These are phyloP conservation scores for Cavia porcellus DNA, from an alignment of 2,113 vertebrate genomes.

Conservation along the genomic window DNA sequence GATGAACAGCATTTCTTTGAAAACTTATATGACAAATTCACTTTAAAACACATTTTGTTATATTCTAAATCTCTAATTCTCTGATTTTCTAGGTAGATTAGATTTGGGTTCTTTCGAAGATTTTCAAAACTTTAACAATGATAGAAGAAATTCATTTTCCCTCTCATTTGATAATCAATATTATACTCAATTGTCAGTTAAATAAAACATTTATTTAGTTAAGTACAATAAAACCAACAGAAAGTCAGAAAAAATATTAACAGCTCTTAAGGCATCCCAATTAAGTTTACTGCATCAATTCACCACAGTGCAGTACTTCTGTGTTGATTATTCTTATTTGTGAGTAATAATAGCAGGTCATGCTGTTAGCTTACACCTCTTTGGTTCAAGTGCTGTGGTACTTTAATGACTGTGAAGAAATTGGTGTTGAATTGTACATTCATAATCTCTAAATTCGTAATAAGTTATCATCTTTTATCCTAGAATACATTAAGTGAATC, in stretches of 20 bases:
- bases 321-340: conserved; percentile 34
- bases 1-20: conserved; percentile 70
- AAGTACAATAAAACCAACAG: not conserved
- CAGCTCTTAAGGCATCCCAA: not conserved
- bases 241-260: conserved; percentile 21
- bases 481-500: not conserved
- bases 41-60: not conserved
- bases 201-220: conserved; percentile 55
- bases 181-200: conserved; percentile 10
- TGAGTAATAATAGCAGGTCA: not conserved
- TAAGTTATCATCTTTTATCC: not conserved
- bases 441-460: not conserved
- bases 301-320: not conserved
- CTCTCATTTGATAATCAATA: not conserved
- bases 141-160: not conserved
- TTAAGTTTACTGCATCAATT: not conserved
- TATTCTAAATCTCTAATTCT: not conserved
- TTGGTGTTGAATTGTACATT: not conserved
- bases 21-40: conserved; percentile 54
- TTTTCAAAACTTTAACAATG: conserved; percentile 21
- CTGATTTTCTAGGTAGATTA: not conserved
- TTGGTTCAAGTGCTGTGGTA: not conserved
- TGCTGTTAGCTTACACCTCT: not conserved
- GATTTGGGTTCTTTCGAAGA: not conserved
- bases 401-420: not conserved